A percentile compares a stretch with the other conserved stretches of the same genome.
Conservation (phyloP, 2,113 vertebrate genomes). For the Baryphthengus martii region DNA sequence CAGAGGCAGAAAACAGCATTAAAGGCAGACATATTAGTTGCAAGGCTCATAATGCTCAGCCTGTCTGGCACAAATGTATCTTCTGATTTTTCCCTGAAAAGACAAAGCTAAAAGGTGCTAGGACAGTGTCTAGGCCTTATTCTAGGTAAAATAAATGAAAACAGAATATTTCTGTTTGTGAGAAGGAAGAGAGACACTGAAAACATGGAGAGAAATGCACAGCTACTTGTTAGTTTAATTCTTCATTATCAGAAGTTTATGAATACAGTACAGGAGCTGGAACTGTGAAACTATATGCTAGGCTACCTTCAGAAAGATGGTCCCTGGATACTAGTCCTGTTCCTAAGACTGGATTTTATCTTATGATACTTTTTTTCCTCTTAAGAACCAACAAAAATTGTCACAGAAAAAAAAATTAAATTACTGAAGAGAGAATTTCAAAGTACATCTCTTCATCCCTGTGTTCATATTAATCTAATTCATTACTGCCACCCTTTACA, state of each 20-base stretch:
- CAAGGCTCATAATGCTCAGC: neutral
- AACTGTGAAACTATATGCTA: neutral
- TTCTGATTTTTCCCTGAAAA: neutral
- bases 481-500: neutral
- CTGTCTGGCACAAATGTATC: neutral
- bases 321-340: neutral
- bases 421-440: neutral
- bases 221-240: neutral
- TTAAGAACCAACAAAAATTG: neutral
- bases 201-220: neutral
- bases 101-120: neutral
- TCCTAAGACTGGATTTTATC: neutral
- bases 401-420: neutral
- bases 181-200: neutral
- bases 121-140: neutral
- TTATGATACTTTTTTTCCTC: neutral
- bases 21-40: neutral
- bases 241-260: neutral
- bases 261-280: neutral
- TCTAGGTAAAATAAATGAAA: neutral
- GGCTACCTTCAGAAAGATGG: neutral
- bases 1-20: neutral
- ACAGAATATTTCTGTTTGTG: neutral
- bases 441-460: neutral
- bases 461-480: neutral